Conservation (phyloP, 2,797 vertebrate genomes). For the Schizopygopsis pylzovi region DNA sequence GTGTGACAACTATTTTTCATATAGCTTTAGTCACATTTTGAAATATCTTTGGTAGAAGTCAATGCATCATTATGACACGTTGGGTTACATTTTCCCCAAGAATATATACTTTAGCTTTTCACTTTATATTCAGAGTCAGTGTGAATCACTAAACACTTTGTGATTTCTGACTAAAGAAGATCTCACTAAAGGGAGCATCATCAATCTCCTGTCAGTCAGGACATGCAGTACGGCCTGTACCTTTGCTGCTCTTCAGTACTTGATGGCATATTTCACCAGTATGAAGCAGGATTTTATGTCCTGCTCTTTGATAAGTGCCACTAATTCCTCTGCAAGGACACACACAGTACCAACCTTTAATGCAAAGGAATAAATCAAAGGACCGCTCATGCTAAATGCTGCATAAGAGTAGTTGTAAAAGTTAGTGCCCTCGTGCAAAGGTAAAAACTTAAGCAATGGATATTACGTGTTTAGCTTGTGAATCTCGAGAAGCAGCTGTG, state of each 20-base stretch:
- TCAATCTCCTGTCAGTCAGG: conserved; percentile 59
- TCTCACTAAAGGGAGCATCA: conserved; percentile 45
- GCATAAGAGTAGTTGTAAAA: conserved; percentile 64
- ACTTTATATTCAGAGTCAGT: conserved; percentile 52
- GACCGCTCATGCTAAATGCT: conserved; percentile 49
- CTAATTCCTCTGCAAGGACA: conserved; percentile 59
- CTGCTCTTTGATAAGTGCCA: conserved; percentile 52
- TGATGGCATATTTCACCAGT: conserved; percentile 46
- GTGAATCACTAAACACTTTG: conserved; percentile 45
- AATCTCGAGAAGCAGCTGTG: conserved; percentile 48
- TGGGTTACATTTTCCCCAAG: conserved; percentile 14
- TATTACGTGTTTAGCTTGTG: conserved; percentile 61
- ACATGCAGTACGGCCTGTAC: conserved; percentile 48
- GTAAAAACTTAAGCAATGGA: conserved; percentile 67
- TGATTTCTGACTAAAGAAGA: conserved; percentile 51
- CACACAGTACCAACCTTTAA: conserved; percentile 56
- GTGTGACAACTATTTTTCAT: conserved; percentile 14
- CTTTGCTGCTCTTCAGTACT: conserved; percentile 48
- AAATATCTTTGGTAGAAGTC: conserved; percentile 14
- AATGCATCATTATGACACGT: conserved; percentile 27
- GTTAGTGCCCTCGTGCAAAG: conserved; percentile 58
- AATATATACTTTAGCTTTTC: conserved; percentile 31
- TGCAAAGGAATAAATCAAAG: conserved; percentile 65
- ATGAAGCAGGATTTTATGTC: conserved; percentile 55
- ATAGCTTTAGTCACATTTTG: conserved; percentile 7